A percentile compares a stretch with the other conserved stretches of the same genome.
phyloP scores from a whole-genome alignment of 2,113 vertebrate genomes.

The Microtus pennsylvanicus region DNA sequence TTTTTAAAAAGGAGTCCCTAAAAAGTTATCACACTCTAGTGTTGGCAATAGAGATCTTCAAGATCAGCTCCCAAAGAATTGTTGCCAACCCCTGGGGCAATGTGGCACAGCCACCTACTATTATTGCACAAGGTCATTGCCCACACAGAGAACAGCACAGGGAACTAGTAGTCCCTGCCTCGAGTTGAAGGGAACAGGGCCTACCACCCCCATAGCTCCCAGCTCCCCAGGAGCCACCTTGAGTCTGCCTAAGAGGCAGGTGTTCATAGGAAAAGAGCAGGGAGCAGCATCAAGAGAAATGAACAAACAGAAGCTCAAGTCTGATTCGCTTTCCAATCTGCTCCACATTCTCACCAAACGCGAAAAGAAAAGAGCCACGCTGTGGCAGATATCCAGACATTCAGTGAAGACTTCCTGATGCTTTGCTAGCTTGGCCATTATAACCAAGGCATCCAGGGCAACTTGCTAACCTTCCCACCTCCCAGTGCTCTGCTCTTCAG shows the following conservation, averaged over 20 bases:
- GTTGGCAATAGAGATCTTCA: background rate
- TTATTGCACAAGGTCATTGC: background rate
- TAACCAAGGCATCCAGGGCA: background rate
- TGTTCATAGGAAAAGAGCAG: conserved; percentile 4
- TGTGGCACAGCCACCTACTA: background rate
- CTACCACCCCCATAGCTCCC: background rate
- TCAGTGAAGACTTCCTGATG: background rate
- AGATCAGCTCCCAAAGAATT: background rate
- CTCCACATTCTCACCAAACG: background rate
- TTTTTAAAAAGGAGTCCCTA: conserved; percentile 11
- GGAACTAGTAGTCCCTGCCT: background rate
- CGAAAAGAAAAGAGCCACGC: background rate
- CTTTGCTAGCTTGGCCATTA: background rate
- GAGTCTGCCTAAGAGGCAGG: background rate
- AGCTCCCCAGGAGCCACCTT: background rate
- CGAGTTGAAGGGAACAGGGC: background rate
- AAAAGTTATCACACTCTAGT: background rate
- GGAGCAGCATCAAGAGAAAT: background rate
- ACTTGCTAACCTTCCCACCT: background rate
- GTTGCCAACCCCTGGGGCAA: background rate
- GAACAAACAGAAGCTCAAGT: background rate
- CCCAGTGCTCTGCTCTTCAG: background rate
- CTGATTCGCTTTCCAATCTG: background rate
- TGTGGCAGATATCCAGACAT: background rate
- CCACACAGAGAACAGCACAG: background rate